These are phyloP conservation scores for Eulimnadia texana DNA, from an alignment of 1,140 invertebrate genomes.

Conservation along the genomic window DNA sequence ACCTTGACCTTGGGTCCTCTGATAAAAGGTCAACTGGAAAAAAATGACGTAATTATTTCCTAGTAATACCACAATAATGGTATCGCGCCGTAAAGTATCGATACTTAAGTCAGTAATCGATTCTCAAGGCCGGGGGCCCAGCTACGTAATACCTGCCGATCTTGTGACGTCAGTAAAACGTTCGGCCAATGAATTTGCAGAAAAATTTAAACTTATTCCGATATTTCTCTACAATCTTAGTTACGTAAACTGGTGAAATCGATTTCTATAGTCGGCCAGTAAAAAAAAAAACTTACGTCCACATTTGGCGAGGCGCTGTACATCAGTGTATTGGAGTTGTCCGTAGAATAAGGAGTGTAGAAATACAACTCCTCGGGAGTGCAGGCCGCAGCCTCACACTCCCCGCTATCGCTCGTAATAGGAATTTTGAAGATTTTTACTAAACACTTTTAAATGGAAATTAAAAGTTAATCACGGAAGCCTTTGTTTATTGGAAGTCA, in stretches of 20 bases:
- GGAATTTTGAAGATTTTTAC: conserved; percentile 3
- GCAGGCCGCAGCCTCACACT: neutral
- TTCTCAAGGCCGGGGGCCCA: too few species aligned
- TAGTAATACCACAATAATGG: too few species aligned
- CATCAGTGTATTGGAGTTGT: neutral
- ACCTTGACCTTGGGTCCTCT: too few species aligned
- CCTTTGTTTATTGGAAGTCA: neutral
- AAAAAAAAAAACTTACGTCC: neutral
- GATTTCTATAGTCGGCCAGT: neutral
- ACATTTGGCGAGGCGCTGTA: neutral
- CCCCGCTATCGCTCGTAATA: neutral
- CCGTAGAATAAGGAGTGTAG: conserved; percentile 5
- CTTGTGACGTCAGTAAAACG: neutral
- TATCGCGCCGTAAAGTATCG: neutral
- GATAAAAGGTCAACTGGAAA: too few species aligned
- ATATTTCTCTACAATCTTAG: neutral
- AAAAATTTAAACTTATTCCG: neutral
- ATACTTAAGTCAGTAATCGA: neutral
- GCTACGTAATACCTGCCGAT: neutral
- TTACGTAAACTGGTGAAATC: neutral
- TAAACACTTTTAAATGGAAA: neutral
- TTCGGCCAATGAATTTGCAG: neutral
- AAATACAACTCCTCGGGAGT: conserved; percentile 9
- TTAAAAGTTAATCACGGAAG: neutral
- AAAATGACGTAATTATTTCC: too few species aligned